A percentile compares a stretch with the other conserved stretches of the same genome.
Evolutionary conservation across 2,797 vertebrate genomes (phyloP).

Genomic region (Rhinoraja longicauda): DNA sequence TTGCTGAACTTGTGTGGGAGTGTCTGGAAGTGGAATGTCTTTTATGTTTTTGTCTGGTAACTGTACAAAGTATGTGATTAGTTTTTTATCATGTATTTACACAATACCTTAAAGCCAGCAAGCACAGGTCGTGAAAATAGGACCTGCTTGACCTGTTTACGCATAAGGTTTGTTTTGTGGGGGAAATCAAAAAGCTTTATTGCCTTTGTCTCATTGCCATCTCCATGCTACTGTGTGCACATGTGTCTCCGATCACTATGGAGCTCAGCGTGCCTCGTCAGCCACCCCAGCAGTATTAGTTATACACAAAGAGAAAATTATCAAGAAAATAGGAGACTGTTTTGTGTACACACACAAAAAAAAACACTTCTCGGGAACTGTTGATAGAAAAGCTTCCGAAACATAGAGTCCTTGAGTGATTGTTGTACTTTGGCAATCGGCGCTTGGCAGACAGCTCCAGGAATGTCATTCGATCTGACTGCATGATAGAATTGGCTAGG

Average conservation of each 20-base stretch:
- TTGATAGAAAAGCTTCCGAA: conserved; percentile 50
- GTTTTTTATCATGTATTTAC: conserved; percentile 50
- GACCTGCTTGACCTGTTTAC: conserved; percentile 57
- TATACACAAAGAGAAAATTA: conserved; percentile 43
- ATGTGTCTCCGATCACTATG: conserved; percentile 55
- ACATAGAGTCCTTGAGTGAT: conserved; percentile 56
- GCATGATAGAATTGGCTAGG: conserved; percentile 63
- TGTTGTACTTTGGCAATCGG: conserved; percentile 59
- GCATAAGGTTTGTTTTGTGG: conserved; percentile 55
- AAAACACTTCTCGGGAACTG: conserved; percentile 42
- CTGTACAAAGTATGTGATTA: conserved; percentile 41
- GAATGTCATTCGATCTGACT: conserved; percentile 74
- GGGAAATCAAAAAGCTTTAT: conserved; percentile 61
- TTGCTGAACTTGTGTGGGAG: conserved; percentile 40
- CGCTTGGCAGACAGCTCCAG: conserved; percentile 70
- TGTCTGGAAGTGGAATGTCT: conserved; percentile 45
- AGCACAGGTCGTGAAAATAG: conserved; percentile 39
- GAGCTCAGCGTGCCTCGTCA: conserved; percentile 54
- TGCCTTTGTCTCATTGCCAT: conserved; percentile 56
- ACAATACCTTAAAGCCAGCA: conserved; percentile 44
- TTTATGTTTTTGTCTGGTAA: conserved; percentile 45
- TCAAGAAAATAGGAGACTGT: neutral
- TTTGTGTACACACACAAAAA: too few relatives aligned
- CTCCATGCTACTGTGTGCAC: conserved; percentile 54
- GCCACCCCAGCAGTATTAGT: conserved; percentile 48